Percentiles rank a stretch among this genome's conserved stretches.
These are phyloP conservation scores for Ganaspis brasiliensis DNA, from an alignment of 2,888 invertebrate species.

Conservation along the genomic window DNA sequence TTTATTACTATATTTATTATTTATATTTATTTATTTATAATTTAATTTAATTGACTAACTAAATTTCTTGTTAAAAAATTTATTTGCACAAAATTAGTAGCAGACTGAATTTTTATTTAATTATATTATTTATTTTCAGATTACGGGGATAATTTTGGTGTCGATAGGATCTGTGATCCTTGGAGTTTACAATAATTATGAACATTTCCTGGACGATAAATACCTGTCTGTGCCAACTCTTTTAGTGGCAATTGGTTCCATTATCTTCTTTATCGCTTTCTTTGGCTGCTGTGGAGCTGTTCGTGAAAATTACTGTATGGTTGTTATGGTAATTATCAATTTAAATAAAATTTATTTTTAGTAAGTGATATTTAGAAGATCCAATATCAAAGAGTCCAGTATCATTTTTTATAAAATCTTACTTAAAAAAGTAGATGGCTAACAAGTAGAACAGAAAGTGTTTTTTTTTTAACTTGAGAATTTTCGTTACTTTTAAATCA, in stretches of 20 bases:
- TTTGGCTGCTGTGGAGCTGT: constrained; percentile 95
- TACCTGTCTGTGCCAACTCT: constrained; percentile 88
- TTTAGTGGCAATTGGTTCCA: constrained; percentile 83
- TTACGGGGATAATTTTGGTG: constrained; percentile 90
- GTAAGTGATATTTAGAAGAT: too few species aligned
- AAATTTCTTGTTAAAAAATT: too few species aligned
- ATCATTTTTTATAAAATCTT: too few species aligned
- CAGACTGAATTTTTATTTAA: too few species aligned
- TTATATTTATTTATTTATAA: background rate
- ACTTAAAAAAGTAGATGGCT: too few species aligned
- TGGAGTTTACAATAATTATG: constrained; percentile 85
- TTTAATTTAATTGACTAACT: too few species aligned
- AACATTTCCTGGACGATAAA: constrained; percentile 85
- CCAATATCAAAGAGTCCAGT: too few species aligned
- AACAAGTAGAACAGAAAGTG: too few species aligned
- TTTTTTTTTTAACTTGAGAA: too few species aligned
- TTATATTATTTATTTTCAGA: constrained; percentile 82
- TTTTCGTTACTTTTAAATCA: too few species aligned
- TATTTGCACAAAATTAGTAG: too few species aligned
- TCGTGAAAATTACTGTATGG: constrained; percentile 91
- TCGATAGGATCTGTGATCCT: constrained; percentile 88
- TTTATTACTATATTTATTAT: too few species aligned
- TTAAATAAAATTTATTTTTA: background rate
- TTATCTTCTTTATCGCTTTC: constrained; percentile 90
- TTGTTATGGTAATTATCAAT: constrained; percentile 86